Conservation (phyloP, 1,140 invertebrate genomes). For the Lutraria rhynchaena region DNA sequence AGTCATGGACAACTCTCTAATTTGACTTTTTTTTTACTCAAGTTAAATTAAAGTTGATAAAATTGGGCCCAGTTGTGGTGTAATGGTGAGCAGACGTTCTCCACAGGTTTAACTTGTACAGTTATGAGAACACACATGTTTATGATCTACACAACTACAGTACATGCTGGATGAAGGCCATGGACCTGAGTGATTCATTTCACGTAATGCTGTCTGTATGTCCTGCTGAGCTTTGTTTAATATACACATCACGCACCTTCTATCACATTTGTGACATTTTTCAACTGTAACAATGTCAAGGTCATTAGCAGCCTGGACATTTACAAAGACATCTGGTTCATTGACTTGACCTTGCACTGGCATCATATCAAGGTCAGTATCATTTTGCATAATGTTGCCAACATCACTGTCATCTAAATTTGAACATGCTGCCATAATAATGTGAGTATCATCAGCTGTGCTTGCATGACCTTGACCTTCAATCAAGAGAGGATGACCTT, state of each 20-base stretch:
- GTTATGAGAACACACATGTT: too few relatives aligned
- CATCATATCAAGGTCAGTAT: background rate
- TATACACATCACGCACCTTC: constrained; percentile 26
- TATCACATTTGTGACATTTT: constrained; percentile 25
- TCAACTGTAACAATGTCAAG: background rate
- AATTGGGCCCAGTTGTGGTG: too few relatives aligned
- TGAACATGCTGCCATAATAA: too few relatives aligned
- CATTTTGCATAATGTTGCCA: background rate
- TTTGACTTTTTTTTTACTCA: too few relatives aligned
- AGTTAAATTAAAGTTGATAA: too few relatives aligned
- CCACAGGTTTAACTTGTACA: too few relatives aligned
- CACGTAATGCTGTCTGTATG: background rate
- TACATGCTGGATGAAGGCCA: too few relatives aligned
- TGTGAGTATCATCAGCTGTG: background rate
- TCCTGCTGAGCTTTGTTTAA: constrained; percentile 4
- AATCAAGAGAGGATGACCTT: background rate
- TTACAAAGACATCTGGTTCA: background rate
- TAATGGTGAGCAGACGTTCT: too few relatives aligned
- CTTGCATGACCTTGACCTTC: background rate
- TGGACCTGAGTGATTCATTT: background rate
- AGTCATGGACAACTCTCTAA: too few relatives aligned
- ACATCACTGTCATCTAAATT: background rate
- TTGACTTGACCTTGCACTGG: background rate
- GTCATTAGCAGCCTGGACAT: background rate
- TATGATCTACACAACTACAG: too few relatives aligned